Percentiles rank a stretch among this genome's conserved stretches.
phyloP scores from a whole-genome alignment of 2,888 invertebrate species.

The Dastarcus helophoroides region DNA sequence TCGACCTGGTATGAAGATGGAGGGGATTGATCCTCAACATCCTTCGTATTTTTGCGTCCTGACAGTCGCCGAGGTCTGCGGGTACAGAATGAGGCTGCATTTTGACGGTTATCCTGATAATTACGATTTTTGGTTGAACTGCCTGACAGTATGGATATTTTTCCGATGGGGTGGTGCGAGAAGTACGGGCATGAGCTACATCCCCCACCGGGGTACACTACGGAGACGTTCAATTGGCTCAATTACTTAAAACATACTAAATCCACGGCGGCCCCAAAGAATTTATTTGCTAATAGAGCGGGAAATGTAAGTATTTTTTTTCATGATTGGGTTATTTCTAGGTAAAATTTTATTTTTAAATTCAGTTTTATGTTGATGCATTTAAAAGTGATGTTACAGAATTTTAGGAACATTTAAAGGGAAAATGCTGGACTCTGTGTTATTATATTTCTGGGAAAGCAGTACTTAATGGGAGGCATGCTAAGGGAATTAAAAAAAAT shows the following conservation, averaged over 20 bases:
- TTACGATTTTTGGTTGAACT: constrained; percentile 90
- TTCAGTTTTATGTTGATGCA: too few relatives aligned
- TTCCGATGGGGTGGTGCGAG: constrained; percentile 90
- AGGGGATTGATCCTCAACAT: constrained; percentile 88
- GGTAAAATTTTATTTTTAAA: too few relatives aligned
- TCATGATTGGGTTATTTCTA: neutral
- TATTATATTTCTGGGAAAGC: too few relatives aligned
- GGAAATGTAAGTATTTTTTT: constrained; percentile 41
- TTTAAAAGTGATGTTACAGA: too few relatives aligned
- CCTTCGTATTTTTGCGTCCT: constrained; percentile 83
- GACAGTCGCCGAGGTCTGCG: constrained; percentile 69
- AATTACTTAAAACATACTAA: constrained; percentile 68
- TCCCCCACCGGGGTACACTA: constrained; percentile 60
- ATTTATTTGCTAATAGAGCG: constrained; percentile 60
- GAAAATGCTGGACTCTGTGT: too few relatives aligned
- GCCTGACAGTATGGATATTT: constrained; percentile 85
- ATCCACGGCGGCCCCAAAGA: constrained; percentile 65
- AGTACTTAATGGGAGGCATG: too few relatives aligned
- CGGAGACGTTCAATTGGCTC: constrained; percentile 66
- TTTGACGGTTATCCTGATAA: constrained; percentile 85
- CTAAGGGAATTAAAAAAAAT: too few relatives aligned
- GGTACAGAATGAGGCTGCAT: constrained; percentile 74
- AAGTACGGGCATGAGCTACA: constrained; percentile 67
- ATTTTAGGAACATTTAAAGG: too few relatives aligned
- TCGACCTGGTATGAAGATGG: constrained; percentile 78